phyloP scores from a whole-genome alignment of 1,140 invertebrate species.

The Hydropsyche tenuis region DNA sequence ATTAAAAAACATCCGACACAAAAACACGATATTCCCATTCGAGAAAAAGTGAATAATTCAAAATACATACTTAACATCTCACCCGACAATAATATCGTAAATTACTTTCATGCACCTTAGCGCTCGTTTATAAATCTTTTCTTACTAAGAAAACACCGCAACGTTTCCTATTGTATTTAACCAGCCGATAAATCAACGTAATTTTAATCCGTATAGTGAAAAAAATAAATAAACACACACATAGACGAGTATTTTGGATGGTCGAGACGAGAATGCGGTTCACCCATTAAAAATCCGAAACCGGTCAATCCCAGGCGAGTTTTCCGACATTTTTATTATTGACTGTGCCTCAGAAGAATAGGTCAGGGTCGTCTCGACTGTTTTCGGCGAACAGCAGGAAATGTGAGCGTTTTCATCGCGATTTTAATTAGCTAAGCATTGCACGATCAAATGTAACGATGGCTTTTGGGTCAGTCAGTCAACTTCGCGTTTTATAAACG shows the following conservation, averaged over 20 bases:
- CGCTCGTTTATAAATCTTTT: too few species aligned
- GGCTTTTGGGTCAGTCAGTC: conserved; percentile 36
- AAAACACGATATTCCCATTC: not conserved
- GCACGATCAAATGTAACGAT: conserved; percentile 11
- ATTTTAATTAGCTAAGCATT: too few species aligned
- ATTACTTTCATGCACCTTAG: not conserved
- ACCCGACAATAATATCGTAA: conserved; percentile 5
- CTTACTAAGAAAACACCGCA: too few species aligned
- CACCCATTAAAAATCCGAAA: conserved; percentile 18
- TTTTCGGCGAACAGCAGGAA: not conserved
- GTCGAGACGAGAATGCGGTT: conserved; percentile 3
- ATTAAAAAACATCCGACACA: too few species aligned
- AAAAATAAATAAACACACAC: too few species aligned
- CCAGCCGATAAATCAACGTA: too few species aligned
- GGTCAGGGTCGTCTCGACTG: conserved; percentile 7
- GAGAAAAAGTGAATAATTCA: conserved; percentile 4
- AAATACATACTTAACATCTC: not conserved
- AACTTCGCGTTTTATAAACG: not conserved
- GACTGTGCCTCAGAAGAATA: conserved; percentile 6
- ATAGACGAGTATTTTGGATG: not conserved
- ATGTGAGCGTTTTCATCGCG: too few species aligned
- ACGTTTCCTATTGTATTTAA: too few species aligned
- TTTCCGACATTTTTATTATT: not conserved
- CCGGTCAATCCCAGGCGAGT: not conserved
- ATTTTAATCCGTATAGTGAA: too few species aligned